Base-by-base conservation (phyloP, 2,113 vertebrate genomes). In the Sceloporus undulatus region DNA sequence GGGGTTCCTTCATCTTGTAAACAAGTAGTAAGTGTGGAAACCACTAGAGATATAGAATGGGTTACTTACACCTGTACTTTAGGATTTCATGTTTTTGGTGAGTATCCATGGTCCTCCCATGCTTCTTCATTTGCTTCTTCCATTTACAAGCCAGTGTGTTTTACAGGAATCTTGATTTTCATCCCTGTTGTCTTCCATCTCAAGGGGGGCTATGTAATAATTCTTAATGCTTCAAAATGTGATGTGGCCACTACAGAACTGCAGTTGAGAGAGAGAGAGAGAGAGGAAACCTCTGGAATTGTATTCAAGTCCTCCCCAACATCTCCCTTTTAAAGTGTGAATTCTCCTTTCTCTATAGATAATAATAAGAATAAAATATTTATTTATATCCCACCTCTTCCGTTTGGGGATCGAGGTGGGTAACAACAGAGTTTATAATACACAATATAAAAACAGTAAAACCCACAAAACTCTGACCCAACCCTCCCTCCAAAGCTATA, bases 1-100 rank as follows among this genome's bases (percentile, higher is more conserved):
- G 99, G 99, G 99, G 97, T 99, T 84, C 98, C 99, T 1, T 98
- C 99, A 74, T 98, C 98, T 85, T 99, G 99, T 94, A 99, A 99
- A 90, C 99, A 99, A 96, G 98, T 99, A 0, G 98, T 99, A 87
- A 99, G 98, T 62, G 98, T 99, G 94, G 99, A 99, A 94, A 98
- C 98, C 79, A 99, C 98, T 2, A 96, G 99, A 88, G 98, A 99
- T 94, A 97, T 99, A 2, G 97, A 98, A 27, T 99, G 98, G 99
- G 97, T 96, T 74, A 98, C 98, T 0, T 97, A 97, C 88, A 99
- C 98, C 89, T 99, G 99, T 96, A 97, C 98, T 48, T 95, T 99
- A 95, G 98, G 98, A 68, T 99, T 99, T 96, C 98, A 98, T 10
- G 98, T 99, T 83, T 99, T 99, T 82, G 99, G 99, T 99, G 95